Conservation (phyloP, 2,113 vertebrate species). For the Oreochromis aureus region DNA sequence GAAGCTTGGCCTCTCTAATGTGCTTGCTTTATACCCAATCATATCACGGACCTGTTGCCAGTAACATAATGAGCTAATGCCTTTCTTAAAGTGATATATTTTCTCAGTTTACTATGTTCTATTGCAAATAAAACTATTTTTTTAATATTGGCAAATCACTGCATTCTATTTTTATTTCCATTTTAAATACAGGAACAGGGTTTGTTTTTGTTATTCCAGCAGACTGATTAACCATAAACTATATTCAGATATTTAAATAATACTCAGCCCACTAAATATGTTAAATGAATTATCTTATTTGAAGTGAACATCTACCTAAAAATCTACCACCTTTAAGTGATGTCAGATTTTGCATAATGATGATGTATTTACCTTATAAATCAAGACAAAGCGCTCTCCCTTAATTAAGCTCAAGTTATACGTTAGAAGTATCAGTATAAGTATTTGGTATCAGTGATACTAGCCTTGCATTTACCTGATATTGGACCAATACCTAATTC, state of each 20-base stretch:
- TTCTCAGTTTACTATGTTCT: neutral
- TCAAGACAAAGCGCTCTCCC: neutral
- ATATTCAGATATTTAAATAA: neutral
- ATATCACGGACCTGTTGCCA: neutral
- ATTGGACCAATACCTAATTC: neutral
- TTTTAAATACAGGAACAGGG: neutral
- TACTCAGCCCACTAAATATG: neutral
- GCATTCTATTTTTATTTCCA: neutral
- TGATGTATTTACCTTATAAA: neutral
- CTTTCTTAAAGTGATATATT: neutral
- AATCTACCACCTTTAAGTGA: neutral
- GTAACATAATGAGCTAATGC: neutral
- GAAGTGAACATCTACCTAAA: neutral
- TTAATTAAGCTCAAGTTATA: neutral
- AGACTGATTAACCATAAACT: neutral
- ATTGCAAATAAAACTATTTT: fast-evolving
- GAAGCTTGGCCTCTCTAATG: neutral
- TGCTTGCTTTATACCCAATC: neutral
- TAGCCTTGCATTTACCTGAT: neutral
- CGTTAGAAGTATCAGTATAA: neutral
- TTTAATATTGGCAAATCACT: neutral
- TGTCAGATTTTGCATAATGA: neutral
- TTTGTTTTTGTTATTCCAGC: neutral
- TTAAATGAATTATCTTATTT: neutral
- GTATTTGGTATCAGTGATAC: neutral